Evolutionary conservation across 2,797 vertebrate genomes (phyloP).

Genomic region (Chrosomus eos): DNA sequence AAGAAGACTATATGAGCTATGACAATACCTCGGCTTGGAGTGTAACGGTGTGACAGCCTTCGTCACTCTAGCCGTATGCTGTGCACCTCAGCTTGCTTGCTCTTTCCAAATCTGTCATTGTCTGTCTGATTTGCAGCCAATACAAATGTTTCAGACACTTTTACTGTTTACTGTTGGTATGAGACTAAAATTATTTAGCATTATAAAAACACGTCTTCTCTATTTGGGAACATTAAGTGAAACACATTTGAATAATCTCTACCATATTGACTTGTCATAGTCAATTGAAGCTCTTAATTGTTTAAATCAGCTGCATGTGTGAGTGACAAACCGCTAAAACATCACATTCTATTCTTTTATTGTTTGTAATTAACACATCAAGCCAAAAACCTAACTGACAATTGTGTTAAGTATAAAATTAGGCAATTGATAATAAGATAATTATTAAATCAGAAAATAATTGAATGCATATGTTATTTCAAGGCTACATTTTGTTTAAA

Average conservation of each 20-base stretch:
- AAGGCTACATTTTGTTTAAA: too few species aligned
- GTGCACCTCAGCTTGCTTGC: constrained; percentile 14
- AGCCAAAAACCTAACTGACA: background rate
- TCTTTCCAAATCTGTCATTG: constrained; percentile 40
- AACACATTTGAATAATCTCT: constrained; percentile 11
- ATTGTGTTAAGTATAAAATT: background rate
- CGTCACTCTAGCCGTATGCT: constrained; percentile 48
- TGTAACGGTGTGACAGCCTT: constrained; percentile 48
- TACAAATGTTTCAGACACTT: constrained; percentile 29
- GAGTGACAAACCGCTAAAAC: background rate
- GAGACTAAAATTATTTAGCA: background rate
- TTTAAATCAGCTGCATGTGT: constrained; percentile 16
- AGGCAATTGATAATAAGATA: background rate
- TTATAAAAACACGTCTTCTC: background rate
- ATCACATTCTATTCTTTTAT: background rate
- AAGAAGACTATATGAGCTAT: constrained; percentile 43
- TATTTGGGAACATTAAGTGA: background rate
- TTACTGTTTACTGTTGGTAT: background rate
- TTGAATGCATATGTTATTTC: background rate
- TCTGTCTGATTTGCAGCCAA: constrained; percentile 29
- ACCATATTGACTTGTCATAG: constrained; percentile 32
- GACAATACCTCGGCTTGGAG: constrained; percentile 16
- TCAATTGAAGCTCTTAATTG: constrained; percentile 31
- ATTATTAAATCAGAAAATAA: background rate
- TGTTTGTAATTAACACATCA: background rate